Evolutionary conservation across 2,888 invertebrate genomes (phyloP).

Genomic region (Thelaira solivaga): DNA sequence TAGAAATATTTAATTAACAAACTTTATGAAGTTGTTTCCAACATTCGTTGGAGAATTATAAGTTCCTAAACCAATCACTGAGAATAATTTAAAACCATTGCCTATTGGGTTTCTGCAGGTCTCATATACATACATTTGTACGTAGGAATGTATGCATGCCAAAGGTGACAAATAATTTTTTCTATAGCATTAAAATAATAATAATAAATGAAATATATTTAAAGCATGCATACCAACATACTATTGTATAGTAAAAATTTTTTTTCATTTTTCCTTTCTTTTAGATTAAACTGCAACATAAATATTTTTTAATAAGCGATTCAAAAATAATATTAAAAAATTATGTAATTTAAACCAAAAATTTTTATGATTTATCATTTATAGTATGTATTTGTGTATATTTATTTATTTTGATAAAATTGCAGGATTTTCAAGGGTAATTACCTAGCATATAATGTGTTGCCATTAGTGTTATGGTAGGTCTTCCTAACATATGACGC

Average conservation of each 20-base stretch:
- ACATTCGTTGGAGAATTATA: too few species aligned
- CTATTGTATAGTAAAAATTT: conserved; percentile 5
- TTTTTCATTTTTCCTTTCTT: conserved; percentile 1
- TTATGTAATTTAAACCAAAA: not conserved
- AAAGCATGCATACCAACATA: conserved; percentile 49
- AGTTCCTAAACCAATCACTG: too few species aligned
- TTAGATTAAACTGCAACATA: conserved; percentile 34
- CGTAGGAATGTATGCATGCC: too few species aligned
- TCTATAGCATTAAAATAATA: conserved; percentile 3
- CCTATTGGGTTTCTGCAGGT: too few species aligned
- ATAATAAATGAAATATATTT: conserved; percentile 7
- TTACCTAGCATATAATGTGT: conserved; percentile 91
- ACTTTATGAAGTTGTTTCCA: too few species aligned
- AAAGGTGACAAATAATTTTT: too few species aligned
- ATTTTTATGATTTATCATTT: not conserved
- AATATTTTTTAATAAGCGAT: too few species aligned
- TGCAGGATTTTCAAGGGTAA: conserved; percentile 64
- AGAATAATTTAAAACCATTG: too few species aligned
- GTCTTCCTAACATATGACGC: conserved; percentile 97
- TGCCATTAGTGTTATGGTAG: conserved; percentile 93
- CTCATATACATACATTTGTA: too few species aligned
- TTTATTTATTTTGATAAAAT: conserved; percentile 6
- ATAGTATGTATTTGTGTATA: not conserved
- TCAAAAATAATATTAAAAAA: too few species aligned
- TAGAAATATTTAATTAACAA: too few species aligned